Evolutionary conservation across 2,888 invertebrate species (phyloP).

Genomic region (Nesidiocoris tenuis): DNA sequence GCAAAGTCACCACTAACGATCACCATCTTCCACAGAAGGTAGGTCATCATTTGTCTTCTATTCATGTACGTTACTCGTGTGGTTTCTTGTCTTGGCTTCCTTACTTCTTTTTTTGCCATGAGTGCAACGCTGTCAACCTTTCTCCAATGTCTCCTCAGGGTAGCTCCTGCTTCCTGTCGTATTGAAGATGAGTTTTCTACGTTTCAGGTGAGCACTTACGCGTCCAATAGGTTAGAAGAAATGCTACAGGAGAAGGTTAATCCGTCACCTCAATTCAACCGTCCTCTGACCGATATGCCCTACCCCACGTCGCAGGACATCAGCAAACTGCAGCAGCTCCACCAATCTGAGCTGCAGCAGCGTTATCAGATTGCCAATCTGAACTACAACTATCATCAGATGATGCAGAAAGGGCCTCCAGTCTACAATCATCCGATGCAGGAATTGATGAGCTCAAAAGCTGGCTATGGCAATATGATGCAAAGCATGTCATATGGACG

Average conservation of each 20-base stretch:
- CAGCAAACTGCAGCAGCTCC: constrained; percentile 44
- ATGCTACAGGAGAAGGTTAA: constrained; percentile 48
- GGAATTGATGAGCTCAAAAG: constrained; percentile 49
- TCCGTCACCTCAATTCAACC: constrained; percentile 47
- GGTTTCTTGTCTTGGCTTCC: no score
- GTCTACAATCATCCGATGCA: constrained; percentile 46
- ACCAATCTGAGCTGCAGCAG: constrained; percentile 31
- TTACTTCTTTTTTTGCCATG: no score
- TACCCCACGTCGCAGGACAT: constrained; percentile 46
- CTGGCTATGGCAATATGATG: constrained; percentile 45
- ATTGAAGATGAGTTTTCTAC: no score
- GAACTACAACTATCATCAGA: constrained; percentile 35
- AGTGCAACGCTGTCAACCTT: no score
- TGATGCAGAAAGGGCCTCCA: constrained; percentile 35
- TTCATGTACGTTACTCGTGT: no score
- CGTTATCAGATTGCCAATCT: constrained; percentile 32
- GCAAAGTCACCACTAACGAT: constrained; percentile 35
- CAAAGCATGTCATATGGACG: constrained; percentile 44
- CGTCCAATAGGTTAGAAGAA: constrained; percentile 47
- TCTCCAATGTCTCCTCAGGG: no score
- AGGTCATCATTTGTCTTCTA: no score
- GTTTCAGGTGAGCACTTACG: constrained; percentile 39
- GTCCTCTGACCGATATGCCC: constrained; percentile 47
- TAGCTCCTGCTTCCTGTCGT: no score
- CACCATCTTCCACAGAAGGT: constrained; percentile 29